These are phyloP conservation scores for Rhinoderma darwinii DNA, from an alignment of 2,113 vertebrate genomes.

Conservation along the genomic window DNA sequence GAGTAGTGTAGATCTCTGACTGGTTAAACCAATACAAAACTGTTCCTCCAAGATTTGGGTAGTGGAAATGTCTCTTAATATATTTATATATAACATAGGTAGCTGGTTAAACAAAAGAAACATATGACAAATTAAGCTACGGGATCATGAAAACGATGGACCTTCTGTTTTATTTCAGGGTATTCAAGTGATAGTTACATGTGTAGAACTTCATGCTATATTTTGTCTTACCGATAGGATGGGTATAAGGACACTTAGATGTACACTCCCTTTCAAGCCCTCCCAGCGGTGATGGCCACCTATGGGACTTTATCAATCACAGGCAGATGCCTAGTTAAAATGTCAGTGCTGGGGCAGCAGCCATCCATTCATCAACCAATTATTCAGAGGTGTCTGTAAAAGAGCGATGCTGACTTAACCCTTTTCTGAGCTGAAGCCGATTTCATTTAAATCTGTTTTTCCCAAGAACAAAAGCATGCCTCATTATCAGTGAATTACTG, in stretches of 20 bases:
- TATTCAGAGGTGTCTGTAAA: conserved; percentile 50
- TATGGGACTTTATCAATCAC: conserved; percentile 60
- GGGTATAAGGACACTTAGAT: conserved; percentile 5
- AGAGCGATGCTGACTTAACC: conserved; percentile 51
- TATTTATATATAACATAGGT: too few species aligned
- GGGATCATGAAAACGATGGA: not conserved
- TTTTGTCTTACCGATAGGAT: not conserved
- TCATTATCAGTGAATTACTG: too few species aligned
- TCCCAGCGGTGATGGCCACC: conserved; percentile 41
- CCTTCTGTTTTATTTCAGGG: not conserved
- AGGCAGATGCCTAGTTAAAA: conserved; percentile 57
- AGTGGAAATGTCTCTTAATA: too few species aligned
- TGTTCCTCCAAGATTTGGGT: too few species aligned
- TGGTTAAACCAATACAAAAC: too few species aligned
- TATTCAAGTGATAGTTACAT: not conserved
- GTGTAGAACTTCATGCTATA: not conserved
- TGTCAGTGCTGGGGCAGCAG: conserved; percentile 55
- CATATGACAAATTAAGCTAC: not conserved
- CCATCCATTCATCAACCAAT: conserved; percentile 58
- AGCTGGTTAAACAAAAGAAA: not conserved
- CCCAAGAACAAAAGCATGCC: not conserved
- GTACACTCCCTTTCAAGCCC: conserved; percentile 30
- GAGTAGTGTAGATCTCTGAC: too few species aligned
- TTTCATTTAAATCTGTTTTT: not conserved
- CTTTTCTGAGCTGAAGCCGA: not conserved